A percentile compares a stretch with the other conserved stretches of the same genome.
These are phyloP conservation scores for Amblyjoppa proteus DNA, from an alignment of 2,888 invertebrate species.

Conservation along the genomic window DNA sequence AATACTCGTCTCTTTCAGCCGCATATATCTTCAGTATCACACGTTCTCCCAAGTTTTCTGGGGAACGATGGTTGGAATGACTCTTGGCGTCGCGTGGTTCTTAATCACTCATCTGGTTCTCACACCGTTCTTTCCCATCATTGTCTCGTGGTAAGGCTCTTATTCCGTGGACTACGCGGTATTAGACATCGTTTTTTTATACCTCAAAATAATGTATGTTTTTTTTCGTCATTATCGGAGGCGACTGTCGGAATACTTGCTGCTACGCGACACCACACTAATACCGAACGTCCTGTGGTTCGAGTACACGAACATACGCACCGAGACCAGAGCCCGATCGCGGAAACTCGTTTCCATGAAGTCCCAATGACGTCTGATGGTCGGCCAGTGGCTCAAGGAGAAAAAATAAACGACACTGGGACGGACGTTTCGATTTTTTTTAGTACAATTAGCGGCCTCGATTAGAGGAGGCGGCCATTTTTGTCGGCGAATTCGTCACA, in stretches of 20 bases:
- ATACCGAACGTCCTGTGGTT: slow-evolving; percentile 98
- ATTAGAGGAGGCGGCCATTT: neutral
- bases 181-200: slow-evolving; percentile 39
- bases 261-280: slow-evolving; percentile 94
- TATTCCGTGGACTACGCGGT: neutral
- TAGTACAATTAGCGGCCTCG: slow-evolving; percentile 7
- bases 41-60: slow-evolving; percentile 92
- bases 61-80: slow-evolving; percentile 91
- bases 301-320: slow-evolving; percentile 95
- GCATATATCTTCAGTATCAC: slow-evolving; percentile 95
- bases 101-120: slow-evolving; percentile 91
- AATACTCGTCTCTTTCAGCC: slow-evolving; percentile 88
- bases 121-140: slow-evolving; percentile 93
- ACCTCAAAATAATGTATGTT: neutral
- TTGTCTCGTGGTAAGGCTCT: slow-evolving; percentile 92
- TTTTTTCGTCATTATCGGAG: slow-evolving; percentile 84
- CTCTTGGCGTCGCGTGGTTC: slow-evolving; percentile 94
- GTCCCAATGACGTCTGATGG: slow-evolving; percentile 92
- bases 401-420: slow-evolving; percentile 73
- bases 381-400: slow-evolving; percentile 79
- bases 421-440: slow-evolving; percentile 27
- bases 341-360: slow-evolving; percentile 93
- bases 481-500: neutral
- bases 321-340: slow-evolving; percentile 92
- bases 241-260: slow-evolving; percentile 93